These are phyloP conservation scores for Orchesellides sinensis DNA, from an alignment of 2,888 invertebrate species.

Conservation along the genomic window DNA sequence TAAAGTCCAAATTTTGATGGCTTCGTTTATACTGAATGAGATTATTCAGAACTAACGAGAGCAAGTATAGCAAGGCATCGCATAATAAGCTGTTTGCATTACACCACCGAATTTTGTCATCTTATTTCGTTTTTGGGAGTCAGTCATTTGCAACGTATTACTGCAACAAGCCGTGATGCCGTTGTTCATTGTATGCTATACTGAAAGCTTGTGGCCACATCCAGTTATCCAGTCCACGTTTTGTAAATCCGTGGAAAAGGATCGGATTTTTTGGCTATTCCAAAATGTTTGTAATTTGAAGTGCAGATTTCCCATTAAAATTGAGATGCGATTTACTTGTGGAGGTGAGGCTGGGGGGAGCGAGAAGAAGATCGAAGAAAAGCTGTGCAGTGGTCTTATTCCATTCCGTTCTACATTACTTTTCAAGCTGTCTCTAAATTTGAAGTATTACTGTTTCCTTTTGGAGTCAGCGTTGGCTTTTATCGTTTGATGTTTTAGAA, in stretches of 20 bases:
- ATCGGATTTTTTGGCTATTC: not conserved
- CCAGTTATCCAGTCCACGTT: not conserved
- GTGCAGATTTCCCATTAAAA: not conserved
- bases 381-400: conserved; percentile 9
- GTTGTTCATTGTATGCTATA: too few relatives aligned
- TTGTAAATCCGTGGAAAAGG: not conserved
- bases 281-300: not conserved
- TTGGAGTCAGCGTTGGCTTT: not conserved
- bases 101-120: too few relatives aligned
- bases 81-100: too few relatives aligned
- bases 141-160: too few relatives aligned
- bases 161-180: too few relatives aligned
- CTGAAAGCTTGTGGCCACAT: too few relatives aligned
- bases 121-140: too few relatives aligned
- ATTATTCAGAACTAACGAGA: too few relatives aligned
- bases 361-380: not conserved
- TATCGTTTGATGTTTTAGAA: not conserved
- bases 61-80: too few relatives aligned
- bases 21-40: too few relatives aligned
- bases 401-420: not conserved
- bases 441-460: not conserved
- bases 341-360: not conserved
- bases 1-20: too few relatives aligned
- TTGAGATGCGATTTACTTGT: not conserved
- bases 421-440: not conserved